Conservation (phyloP, 2,797 vertebrate genomes). For the Anguilla obscura region DNA sequence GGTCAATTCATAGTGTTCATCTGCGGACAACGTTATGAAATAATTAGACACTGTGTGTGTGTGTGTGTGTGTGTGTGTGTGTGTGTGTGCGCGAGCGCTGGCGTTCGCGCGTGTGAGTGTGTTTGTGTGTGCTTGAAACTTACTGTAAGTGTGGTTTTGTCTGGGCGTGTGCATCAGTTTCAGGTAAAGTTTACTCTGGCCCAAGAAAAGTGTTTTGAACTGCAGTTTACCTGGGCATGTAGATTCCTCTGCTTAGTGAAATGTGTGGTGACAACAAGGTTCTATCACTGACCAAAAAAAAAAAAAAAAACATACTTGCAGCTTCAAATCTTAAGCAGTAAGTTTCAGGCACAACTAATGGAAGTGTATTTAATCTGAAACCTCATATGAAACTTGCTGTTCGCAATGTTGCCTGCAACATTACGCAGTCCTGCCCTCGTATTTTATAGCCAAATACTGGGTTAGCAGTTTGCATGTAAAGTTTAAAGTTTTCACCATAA, state of each 20-base stretch:
- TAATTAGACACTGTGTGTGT: neutral
- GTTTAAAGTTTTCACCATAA: neutral
- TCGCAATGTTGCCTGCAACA: neutral
- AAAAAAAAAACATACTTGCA: neutral
- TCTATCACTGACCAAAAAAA: constrained; percentile 4
- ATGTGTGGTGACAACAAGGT: constrained; percentile 1
- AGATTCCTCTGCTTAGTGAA: constrained; percentile 2
- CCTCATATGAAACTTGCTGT: neutral
- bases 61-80: constrained; percentile 2
- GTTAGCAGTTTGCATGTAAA: neutral
- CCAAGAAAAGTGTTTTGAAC: neutral
- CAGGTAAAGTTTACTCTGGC: constrained; percentile 23
- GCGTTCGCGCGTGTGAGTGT: neutral
- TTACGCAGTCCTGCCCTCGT: neutral
- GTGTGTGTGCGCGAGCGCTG: neutral
- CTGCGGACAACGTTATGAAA: neutral
- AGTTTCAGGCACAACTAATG: neutral
- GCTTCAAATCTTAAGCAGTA: neutral
- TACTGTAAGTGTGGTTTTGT: constrained; percentile 11
- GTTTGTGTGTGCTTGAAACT: constrained; percentile 29
- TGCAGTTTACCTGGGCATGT: neutral
- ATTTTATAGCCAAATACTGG: neutral
- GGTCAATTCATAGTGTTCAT: neutral
- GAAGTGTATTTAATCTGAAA: neutral
- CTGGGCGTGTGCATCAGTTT: neutral